A percentile compares a stretch with the other conserved stretches of the same genome.
Conservation (phyloP, 2,113 vertebrate genomes). For the Pseudorasbora parva region DNA sequence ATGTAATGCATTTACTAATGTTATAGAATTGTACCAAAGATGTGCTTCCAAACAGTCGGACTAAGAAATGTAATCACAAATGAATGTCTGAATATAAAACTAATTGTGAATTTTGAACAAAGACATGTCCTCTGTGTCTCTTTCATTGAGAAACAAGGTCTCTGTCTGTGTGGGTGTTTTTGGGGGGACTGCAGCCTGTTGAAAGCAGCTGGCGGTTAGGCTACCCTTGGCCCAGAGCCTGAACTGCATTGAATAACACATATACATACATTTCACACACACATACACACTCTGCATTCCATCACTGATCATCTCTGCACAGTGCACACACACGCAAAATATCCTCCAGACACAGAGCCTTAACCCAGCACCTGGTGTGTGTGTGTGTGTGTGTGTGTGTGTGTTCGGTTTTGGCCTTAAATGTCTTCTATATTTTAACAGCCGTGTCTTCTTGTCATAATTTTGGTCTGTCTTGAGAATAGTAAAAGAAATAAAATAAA, state of each 20-base stretch:
- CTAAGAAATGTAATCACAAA: not conserved
- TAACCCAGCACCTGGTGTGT: slow-evolving; percentile 21
- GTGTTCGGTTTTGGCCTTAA: slow-evolving; percentile 11
- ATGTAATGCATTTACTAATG: not conserved
- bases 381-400: slow-evolving; percentile 15
- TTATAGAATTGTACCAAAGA: not conserved
- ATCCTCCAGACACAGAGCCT: slow-evolving; percentile 17
- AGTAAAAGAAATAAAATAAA: too few species aligned
- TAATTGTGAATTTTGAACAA: not conserved
- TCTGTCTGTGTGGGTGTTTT: slow-evolving; percentile 1
- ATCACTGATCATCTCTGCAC: slow-evolving; percentile 49
- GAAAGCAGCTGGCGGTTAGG: slow-evolving; percentile 55
- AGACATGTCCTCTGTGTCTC: not conserved
- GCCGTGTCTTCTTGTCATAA: not conserved
- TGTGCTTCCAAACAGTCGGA: not conserved
- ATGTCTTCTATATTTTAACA: not conserved
- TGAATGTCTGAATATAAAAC: not conserved
- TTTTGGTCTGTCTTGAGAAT: too few species aligned
- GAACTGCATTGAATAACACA: slow-evolving; percentile 42
- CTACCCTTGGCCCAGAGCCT: slow-evolving; percentile 41
- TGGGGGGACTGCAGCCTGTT: slow-evolving; percentile 26
- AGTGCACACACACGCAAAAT: slow-evolving; percentile 41
- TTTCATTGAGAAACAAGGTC: slow-evolving; percentile 11
- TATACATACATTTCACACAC: slow-evolving; percentile 37
- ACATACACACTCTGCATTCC: slow-evolving; percentile 44